Conservation (phyloP, 2,888 invertebrate species). For the Leptodirus hochenwartii region DNA sequence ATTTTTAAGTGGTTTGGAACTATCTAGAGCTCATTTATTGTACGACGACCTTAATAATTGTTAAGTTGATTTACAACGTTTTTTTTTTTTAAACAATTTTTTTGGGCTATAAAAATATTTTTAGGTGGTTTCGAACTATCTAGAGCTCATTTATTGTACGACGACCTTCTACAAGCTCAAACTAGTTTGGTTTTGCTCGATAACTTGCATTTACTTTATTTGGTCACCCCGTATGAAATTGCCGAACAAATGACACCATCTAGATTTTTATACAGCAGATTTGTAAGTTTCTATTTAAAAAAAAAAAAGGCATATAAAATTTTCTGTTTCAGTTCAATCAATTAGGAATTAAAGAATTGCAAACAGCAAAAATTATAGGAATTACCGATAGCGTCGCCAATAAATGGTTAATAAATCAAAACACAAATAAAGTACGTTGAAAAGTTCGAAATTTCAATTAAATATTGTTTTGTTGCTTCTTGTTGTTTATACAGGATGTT, state of each 20-base stretch:
- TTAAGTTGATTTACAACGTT: too few species aligned
- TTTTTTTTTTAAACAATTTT: slow-evolving; percentile 4
- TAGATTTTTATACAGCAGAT: slow-evolving; percentile 35
- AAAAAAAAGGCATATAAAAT: slow-evolving; percentile 2
- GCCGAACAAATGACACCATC: slow-evolving; percentile 34
- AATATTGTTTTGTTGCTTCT: slow-evolving; percentile 6
- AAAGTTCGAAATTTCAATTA: neutral
- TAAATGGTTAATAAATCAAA: slow-evolving; percentile 46
- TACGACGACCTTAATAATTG: slow-evolving; percentile 65
- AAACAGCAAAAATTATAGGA: slow-evolving; percentile 56
- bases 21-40: slow-evolving; percentile 49
- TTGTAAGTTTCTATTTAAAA: slow-evolving; percentile 28
- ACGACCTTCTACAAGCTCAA: slow-evolving; percentile 55
- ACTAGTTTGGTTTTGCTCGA: slow-evolving; percentile 59
- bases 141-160: slow-evolving; percentile 49
- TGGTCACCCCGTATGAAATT: slow-evolving; percentile 66
- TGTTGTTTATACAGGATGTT: slow-evolving; percentile 34
- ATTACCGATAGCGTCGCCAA: slow-evolving; percentile 57
- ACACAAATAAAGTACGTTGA: slow-evolving; percentile 31
- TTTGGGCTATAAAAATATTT: slow-evolving; percentile 13
- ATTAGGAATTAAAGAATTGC: slow-evolving; percentile 42
- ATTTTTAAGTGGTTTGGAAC: slow-evolving; percentile 58
- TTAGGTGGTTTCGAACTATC: slow-evolving; percentile 63
- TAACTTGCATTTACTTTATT: slow-evolving; percentile 70
- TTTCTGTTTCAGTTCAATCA: slow-evolving; percentile 35